Evolutionary conservation across 2,888 invertebrate genomes (phyloP).

Genomic region (Hyposoter dolosus): DNA sequence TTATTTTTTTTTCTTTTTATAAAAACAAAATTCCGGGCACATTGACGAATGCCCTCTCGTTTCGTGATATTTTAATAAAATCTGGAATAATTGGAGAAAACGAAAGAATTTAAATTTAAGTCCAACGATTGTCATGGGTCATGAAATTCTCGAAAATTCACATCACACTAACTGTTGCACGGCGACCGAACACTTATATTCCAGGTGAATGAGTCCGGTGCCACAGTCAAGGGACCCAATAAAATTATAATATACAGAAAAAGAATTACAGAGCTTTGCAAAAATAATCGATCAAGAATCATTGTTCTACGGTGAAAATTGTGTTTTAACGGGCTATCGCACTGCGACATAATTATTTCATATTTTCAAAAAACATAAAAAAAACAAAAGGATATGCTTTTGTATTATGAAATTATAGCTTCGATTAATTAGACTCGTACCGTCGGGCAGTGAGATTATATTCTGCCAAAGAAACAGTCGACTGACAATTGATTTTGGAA

Average conservation of each 20-base stretch:
- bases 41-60: slow-evolving; percentile 13
- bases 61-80: slow-evolving; percentile 34
- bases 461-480: slow-evolving; percentile 33
- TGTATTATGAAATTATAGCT: neutral
- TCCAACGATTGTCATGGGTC: neutral
- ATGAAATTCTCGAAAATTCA: slow-evolving; percentile 13
- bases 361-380: neutral
- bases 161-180: neutral
- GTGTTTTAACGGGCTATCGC: neutral
- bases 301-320: slow-evolving; percentile 4
- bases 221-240: slow-evolving; percentile 33
- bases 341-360: neutral
- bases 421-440: slow-evolving; percentile 20
- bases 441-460: slow-evolving; percentile 31
- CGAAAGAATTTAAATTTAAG: neutral
- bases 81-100: neutral
- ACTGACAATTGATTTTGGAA: slow-evolving; percentile 8
- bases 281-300: neutral
- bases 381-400: slow-evolving; percentile 2
- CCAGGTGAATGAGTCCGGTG: slow-evolving; percentile 20
- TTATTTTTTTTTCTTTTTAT: neutral
- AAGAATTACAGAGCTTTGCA: slow-evolving; percentile 17
- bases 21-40: neutral
- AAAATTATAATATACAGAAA: slow-evolving; percentile 10
- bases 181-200: neutral